Base-by-base conservation (phyloP, 2,888 invertebrate species). In the Ectemnius lituratus region DNA sequence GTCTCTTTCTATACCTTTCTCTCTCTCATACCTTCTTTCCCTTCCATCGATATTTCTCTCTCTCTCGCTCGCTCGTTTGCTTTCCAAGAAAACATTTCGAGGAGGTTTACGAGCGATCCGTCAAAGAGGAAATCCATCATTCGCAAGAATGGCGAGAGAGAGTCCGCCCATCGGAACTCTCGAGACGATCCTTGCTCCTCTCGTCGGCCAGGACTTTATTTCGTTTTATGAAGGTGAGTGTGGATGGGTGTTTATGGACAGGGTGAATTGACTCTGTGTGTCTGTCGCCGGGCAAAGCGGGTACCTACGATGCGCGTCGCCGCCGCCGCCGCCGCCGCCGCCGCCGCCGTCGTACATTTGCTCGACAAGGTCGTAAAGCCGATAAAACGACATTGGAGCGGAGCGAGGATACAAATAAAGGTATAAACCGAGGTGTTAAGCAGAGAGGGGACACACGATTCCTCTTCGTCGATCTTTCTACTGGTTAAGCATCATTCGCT, bases 91-190 rank as follows among this genome's bases (percentile, higher is more conserved):
- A 80, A 76, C 76, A 67, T 78, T 78, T 76, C 75, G 81, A 68
- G 79, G 80, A 81, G 86, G 84, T 89, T 89, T 89, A 89, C 84
- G 88, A 87, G 80, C 88, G 85, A 87, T 89, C 87, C 86, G 88
- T 89, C 89, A 89, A 88, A 88, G 86, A 62, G 73, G 78, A 87
- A 85, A 88, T 88, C 86, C 87, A 88, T 88, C 89, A 86, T 78
- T 83, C 83, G 84, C 87, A 86, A 84, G 86, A 85, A 88, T 85
- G 81, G 37, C 37, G 11, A 37, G 37, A 37, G 37, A 37, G 37
- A 6, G 81, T 86, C 81, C 86, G 82, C 83, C 85, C 84, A 83
- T 83, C 83, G 75, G 75, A 58, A 37, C 72, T 76, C 74, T 37
- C 37, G 37, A 37, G 74, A 71, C 79, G 80, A 67, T 64, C 45